Conservation (phyloP, 92 coral and sea anemone genomes). For the Nematostella vectensis region DNA sequence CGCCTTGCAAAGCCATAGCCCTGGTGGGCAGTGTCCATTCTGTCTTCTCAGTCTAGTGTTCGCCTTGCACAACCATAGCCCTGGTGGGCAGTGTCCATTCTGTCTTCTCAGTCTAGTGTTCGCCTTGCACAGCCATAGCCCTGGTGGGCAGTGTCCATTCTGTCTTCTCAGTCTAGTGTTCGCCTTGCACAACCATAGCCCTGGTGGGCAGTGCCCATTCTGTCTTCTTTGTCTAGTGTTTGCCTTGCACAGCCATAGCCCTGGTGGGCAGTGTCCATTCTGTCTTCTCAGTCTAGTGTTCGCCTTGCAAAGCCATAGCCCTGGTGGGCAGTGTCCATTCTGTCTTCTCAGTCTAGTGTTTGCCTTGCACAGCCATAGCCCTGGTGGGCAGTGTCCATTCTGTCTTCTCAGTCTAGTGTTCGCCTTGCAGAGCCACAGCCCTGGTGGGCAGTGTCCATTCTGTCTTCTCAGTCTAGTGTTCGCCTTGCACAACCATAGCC, state of each 20-base stretch:
- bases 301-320: slow-evolving; percentile 8
- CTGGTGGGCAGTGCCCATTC: slow-evolving; percentile 6
- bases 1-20: slow-evolving; percentile 5
- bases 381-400: slow-evolving; percentile 4
- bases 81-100: slow-evolving; percentile 12
- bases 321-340: slow-evolving; percentile 6
- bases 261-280: slow-evolving; percentile 3
- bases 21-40: slow-evolving; percentile 8
- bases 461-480: neutral
- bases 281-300: slow-evolving; percentile 1
- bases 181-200: slow-evolving; percentile 5
- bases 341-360: neutral
- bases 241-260: slow-evolving; percentile 5
- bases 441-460: slow-evolving; percentile 1
- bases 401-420: neutral
- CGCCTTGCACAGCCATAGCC: slow-evolving; percentile 1
- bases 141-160: slow-evolving; percentile 2
- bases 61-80: slow-evolving; percentile 10
- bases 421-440: slow-evolving; percentile 4
- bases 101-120: slow-evolving; percentile 10
- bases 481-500: slow-evolving; percentile 47
- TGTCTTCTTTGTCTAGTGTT: slow-evolving; percentile 6
- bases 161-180: neutral
- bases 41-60: slow-evolving; percentile 9
- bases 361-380: slow-evolving; percentile 3